Evolutionary conservation across 1,140 invertebrate genomes (phyloP).

Genomic region (Halesus radiatus): DNA sequence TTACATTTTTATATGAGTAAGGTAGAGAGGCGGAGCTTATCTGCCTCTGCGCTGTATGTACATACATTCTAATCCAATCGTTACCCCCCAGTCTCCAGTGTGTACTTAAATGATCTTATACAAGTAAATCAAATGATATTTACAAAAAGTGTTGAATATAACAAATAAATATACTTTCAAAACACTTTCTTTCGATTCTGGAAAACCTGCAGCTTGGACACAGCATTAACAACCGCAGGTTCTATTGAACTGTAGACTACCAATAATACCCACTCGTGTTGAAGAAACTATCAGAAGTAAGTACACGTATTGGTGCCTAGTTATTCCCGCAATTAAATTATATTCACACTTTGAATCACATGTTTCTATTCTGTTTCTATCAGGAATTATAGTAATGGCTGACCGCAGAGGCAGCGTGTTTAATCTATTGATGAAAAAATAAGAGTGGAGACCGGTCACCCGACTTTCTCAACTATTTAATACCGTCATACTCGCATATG

Average conservation of each 20-base stretch:
- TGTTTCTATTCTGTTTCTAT: constrained; percentile 37
- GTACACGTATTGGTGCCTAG: constrained; percentile 15
- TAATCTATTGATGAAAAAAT: constrained; percentile 10
- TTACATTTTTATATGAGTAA: no score
- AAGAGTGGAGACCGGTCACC: background rate
- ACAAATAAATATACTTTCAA: background rate
- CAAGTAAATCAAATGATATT: no score
- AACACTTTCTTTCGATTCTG: constrained; percentile 17
- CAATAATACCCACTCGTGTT: background rate
- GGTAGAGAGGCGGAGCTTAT: no score
- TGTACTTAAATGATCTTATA: no score
- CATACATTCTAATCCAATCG: no score
- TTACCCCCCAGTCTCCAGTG: no score
- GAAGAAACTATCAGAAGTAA: constrained; percentile 7
- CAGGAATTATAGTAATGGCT: constrained; percentile 24
- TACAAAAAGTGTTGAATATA: no score
- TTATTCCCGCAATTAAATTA: constrained; percentile 47
- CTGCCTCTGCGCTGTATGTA: no score
- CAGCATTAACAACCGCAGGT: constrained; percentile 19
- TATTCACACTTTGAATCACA: constrained; percentile 48
- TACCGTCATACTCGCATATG: no score
- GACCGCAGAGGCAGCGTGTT: constrained; percentile 36
- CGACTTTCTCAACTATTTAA: background rate
- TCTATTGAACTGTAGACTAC: background rate
- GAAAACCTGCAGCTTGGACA: background rate